Base-by-base conservation (phyloP, 2,888 invertebrate genomes). In the Temnothorax ravouxi region DNA sequence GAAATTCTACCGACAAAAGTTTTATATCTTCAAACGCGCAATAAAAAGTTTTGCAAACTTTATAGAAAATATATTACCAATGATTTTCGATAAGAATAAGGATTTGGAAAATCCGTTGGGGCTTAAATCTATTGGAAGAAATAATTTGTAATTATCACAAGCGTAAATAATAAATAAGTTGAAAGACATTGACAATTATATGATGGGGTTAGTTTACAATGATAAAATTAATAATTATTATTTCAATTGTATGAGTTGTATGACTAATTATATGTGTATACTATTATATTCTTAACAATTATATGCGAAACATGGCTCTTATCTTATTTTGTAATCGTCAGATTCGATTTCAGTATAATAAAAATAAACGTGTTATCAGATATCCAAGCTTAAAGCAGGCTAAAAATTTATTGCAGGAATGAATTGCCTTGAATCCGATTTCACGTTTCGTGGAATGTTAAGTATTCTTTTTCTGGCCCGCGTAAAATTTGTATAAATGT, bases 401-500 rank as follows among this genome's bases (percentile, higher is more conserved):
- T 38, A 71, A 54, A 69, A 79, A 79, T 56, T 79, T 69, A 79
- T 79, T 44, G 44, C 79, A 34, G 13, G n/a, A 62, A 62, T 61
- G 47, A 13, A 61, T 62, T 25, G 62, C 62, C 29, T 21, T 4
- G 79, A 79, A 47, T 79, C 56, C 56, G 71, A 69, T 71, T 71
- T 69, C 15, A 21, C 52, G 18, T 66, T 29, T 38, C 44, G 41
- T 44, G 72, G 71, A 71, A 71, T 56, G 56, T 71, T 47, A 69
- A 77, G 77, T 54, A 77, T 77, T 79, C 79, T 79, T 79, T 79
- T 79, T 79, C 44, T 79, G 79, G 56, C 9, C 13, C 18, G 34
- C 34, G 34, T 56, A 71, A 79, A 79, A 79, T 79, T 79, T 79
- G 56, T 79, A 71, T 79, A 71, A 79, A 79, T 79, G 79, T 79